These are phyloP conservation scores for Sitobion miscanthi DNA, from an alignment of 1,140 invertebrate species.

Conservation along the genomic window DNA sequence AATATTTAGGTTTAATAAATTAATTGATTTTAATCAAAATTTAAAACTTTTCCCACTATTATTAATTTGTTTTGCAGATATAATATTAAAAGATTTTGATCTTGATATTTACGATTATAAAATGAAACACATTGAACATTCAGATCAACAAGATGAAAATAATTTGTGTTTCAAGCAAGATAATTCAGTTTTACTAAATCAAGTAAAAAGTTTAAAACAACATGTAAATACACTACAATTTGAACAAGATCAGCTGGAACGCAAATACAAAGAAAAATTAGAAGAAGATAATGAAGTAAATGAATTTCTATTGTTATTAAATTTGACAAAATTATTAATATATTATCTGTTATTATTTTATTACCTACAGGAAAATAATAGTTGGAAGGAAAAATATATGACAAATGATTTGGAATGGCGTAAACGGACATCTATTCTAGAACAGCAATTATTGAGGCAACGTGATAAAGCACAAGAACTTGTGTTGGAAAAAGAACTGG, in stretches of 20 bases:
- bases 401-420: slow-evolving; percentile 68
- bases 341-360: background rate
- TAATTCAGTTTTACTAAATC: slow-evolving; percentile 18
- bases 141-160: slow-evolving; percentile 28
- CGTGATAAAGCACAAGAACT: slow-evolving; percentile 77
- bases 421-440: slow-evolving; percentile 69
- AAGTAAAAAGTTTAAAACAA: slow-evolving; percentile 46
- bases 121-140: slow-evolving; percentile 13
- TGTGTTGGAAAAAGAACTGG: slow-evolving; percentile 81
- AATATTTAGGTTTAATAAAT: background rate
- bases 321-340: background rate
- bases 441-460: slow-evolving; percentile 78
- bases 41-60: background rate
- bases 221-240: slow-evolving; percentile 15
- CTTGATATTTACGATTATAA: slow-evolving; percentile 22
- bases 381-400: slow-evolving; percentile 68
- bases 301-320: background rate
- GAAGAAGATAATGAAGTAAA: slow-evolving; percentile 44
- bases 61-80: slow-evolving; percentile 38
- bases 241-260: slow-evolving; percentile 42
- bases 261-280: slow-evolving; percentile 45
- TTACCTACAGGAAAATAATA: slow-evolving; percentile 66
- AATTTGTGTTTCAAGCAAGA: background rate
- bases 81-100: slow-evolving; percentile 49
- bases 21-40: too few species aligned